Conservation (phyloP, 2,113 vertebrate genomes). For the Condylura cristata region DNA sequence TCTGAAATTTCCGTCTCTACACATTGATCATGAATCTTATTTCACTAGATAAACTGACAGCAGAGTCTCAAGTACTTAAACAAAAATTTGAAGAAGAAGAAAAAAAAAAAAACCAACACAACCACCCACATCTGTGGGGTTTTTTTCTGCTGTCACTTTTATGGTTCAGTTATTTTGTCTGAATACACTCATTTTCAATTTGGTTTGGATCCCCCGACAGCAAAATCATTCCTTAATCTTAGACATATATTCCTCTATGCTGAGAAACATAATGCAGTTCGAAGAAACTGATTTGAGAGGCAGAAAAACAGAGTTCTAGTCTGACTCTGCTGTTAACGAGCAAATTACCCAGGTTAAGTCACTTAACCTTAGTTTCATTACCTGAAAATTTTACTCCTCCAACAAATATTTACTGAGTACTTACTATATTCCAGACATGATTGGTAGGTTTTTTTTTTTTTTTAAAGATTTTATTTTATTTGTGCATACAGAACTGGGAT, state of each 20-base stretch:
- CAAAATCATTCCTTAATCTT: neutral
- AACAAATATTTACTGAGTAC: neutral
- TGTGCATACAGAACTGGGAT: too few relatives aligned
- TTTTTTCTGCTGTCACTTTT: constrained; percentile 33
- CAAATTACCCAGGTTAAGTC: neutral
- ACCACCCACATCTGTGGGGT: constrained; percentile 14
- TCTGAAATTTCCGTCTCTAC: constrained; percentile 79
- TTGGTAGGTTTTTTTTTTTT: too few relatives aligned
- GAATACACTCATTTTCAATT: constrained; percentile 18
- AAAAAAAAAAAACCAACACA: constrained; percentile 15
- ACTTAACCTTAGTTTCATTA: neutral
- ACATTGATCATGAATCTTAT: constrained; percentile 80
- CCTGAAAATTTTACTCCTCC: neutral
- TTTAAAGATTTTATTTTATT: too few relatives aligned
- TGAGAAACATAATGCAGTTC: neutral
- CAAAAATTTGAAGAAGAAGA: constrained; percentile 35
- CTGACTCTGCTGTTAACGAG: neutral
- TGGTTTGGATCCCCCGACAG: constrained; percentile 35
- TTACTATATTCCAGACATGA: neutral
- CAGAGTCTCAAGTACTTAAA: constrained; percentile 80
- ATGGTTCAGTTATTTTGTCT: constrained; percentile 51
- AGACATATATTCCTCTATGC: neutral
- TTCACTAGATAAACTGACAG: constrained; percentile 83
- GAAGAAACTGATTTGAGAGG: neutral
- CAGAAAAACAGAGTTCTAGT: neutral